Base-by-base conservation (phyloP, 1,140 invertebrate genomes). In the Notospermus geniculatus region DNA sequence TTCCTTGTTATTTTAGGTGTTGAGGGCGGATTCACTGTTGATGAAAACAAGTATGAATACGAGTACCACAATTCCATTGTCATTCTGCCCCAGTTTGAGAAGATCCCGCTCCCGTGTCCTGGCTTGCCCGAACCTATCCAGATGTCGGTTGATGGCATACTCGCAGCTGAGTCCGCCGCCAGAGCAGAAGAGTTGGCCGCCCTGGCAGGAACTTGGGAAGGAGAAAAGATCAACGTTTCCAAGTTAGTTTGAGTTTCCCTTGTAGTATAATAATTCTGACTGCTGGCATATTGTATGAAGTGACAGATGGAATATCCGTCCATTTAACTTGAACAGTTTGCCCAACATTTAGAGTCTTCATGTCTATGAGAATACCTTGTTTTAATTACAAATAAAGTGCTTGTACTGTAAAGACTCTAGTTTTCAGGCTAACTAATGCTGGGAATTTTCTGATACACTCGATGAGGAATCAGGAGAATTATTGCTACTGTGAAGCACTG, bases 181-280 rank as follows among this genome's bases (percentile, higher is more conserved):
- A 89, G 89, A 77, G 82, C 90, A 60, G 88, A 90, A n/a, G 93
- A 95, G 80, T 83, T 92, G 69, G 88, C 90, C 79, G 87, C 88
- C 9, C 74, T 92, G 54, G 80, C 87, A 41, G 89, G 88, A 32
- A 92, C 92, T 0, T 97, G 93, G 93, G 93, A 96, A 79, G 93
- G 93, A 27, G 93, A 96, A 82, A 84, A 88, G 56, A 83, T 91
- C 62, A 76, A 86, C 67, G 82, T 92, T 23, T 90, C 92, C 23
- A 90, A 88, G 88, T 89, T 80, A 83, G 81, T 56, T 9, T 56
- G 28, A n/a, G n/a, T n/a, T n/a, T n/a, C n/a, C n/a, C n/a, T n/a
- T n/a, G n/a, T n/a, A n/a, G n/a, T n/a, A n/a, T n/a, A n/a, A n/a
- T n/a, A n/a, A n/a, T n/a, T n/a, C n/a, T n/a, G n/a, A n/a, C n/a